Evolutionary conservation across 1,140 invertebrate genomes (phyloP), one percentile per base, ranked within the genome.

Genomic region (Dendrolimus kikuchii): DNA sequence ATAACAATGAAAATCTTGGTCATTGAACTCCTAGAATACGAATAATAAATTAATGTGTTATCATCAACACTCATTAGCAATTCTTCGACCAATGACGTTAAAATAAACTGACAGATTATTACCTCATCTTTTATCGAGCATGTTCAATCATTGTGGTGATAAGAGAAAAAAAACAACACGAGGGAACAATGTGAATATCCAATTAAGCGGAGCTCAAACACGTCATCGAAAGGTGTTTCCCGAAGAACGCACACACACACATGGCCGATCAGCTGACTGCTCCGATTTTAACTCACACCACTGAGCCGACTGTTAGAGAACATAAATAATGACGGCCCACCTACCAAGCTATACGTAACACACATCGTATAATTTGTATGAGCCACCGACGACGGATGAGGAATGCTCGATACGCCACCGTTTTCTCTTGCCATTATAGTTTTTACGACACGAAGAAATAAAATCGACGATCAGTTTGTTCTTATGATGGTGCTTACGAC

Each of bases 201-300:
- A 84, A 86, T 84, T 86, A 84, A 83, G 80, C 78, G 74, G 73
- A 81, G 68, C 75, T 74, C 73, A 75, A 68, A 77, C 74, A 78
- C 83, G 79, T 84, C 81, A 86, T 86, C 81, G 75, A 79, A 86
- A 86, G 83, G 83, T 86, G 83, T 86, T 86, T 83, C 81, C 83
- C 83, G 78, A 86, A 84, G 83, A 84, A 84, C 81, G 81, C 72
- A 79, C 79, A 71, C 77, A 83, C 77, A 84, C 77, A 76, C 62
- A 61, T 51, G 54, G 44, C 70, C 62, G 71, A 84, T 79, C 83
- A 86, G 83, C 83, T 84, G 83, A 84, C 75, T 86, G 83, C 81
- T 84, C 81, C 77, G 83, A 84, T 86, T 86, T 84, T 79, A 86
- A 81, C 81, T 65, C 78, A 83, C 80, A 83, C 81, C 70, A 79